phyloP scores from a whole-genome alignment of 2,113 vertebrate species.

The Mormoops blainvillei region DNA sequence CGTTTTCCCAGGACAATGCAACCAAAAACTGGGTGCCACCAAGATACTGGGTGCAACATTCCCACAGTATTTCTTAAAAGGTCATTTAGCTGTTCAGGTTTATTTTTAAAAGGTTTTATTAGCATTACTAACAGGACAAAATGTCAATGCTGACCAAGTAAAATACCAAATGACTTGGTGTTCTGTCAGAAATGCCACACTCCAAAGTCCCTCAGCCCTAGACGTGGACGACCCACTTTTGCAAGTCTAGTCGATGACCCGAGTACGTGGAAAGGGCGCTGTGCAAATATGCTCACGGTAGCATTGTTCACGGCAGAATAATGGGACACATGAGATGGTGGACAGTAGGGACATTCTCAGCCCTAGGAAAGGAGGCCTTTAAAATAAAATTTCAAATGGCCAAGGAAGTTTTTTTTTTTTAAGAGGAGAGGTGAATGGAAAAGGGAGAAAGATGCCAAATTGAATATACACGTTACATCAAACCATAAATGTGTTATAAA shows the following conservation, averaged over 20 bases:
- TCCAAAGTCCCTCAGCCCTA: background rate
- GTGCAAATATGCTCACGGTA: background rate
- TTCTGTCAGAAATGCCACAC: background rate
- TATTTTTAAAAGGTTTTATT: conserved; percentile 1
- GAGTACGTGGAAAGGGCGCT: background rate
- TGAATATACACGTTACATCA: background rate
- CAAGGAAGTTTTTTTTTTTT: background rate
- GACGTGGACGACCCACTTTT: background rate
- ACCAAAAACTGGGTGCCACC: too few relatives aligned
- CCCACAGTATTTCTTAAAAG: background rate
- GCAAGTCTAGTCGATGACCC: background rate
- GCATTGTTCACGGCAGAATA: background rate
- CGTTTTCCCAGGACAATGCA: background rate
- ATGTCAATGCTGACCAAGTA: background rate
- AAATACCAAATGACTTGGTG: background rate
- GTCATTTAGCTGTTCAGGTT: background rate
- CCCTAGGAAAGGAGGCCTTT: background rate
- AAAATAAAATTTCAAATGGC: background rate
- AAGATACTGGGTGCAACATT: too few relatives aligned
- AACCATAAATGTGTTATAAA: background rate
- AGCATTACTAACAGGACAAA: background rate
- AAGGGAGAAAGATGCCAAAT: background rate
- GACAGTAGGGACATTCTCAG: background rate
- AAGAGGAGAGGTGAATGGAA: too few relatives aligned
- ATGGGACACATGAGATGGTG: rapidly evolving